phyloP scores from a whole-genome alignment of 2,113 vertebrate genomes.

The Toxostoma redivivum region DNA sequence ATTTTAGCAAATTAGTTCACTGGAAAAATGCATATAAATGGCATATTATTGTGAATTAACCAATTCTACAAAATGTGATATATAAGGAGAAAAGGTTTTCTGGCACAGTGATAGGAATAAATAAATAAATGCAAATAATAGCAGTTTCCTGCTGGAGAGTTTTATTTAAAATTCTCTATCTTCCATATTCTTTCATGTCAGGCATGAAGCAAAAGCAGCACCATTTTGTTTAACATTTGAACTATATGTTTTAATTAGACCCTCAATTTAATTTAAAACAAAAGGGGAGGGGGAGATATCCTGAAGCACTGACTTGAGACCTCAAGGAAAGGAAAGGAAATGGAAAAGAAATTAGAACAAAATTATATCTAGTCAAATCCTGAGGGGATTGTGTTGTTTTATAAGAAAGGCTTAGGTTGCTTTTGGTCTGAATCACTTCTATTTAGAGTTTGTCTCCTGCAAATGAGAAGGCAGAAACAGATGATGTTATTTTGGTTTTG shows the following conservation, averaged over 20 bases:
- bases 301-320: neutral
- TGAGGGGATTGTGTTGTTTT: neutral
- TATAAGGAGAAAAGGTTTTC: neutral
- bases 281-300: fast-evolving
- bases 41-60: neutral
- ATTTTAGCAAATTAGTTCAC: neutral
- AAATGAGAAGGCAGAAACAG: neutral
- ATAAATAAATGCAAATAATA: neutral
- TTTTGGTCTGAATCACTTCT: constrained; percentile 69
- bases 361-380: neutral
- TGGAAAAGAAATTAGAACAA: neutral
- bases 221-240: neutral
- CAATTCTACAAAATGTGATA: neutral
- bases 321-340: neutral
- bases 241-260: neutral
- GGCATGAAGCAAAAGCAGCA: neutral
- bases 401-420: neutral
- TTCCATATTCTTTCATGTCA: neutral
- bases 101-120: neutral
- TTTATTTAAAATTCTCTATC: neutral
- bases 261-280: neutral
- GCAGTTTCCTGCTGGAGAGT: constrained; percentile 43
- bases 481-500: neutral
- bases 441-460: neutral
- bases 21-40: neutral